phyloP scores from a whole-genome alignment of 1,140 invertebrate species.

The Lordiphosa mommai region DNA sequence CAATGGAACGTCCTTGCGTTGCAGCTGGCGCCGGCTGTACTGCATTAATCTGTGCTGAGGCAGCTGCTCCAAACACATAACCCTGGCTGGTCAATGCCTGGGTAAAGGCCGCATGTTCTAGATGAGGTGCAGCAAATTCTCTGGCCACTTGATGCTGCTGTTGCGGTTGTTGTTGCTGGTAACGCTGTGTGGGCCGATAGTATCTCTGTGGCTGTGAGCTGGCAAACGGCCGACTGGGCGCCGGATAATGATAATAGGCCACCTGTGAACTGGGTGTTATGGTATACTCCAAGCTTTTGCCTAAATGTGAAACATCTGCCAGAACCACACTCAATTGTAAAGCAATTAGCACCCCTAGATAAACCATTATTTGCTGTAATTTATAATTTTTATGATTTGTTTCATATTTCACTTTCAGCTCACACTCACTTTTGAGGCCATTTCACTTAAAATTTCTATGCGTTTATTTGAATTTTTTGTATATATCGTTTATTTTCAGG shows the following conservation, averaged over 20 bases:
- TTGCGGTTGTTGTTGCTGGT: neutral
- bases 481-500: conserved; percentile 1
- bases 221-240: conserved; percentile 22
- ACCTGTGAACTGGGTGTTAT: conserved; percentile 54
- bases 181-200: neutral
- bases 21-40: conserved; percentile 15
- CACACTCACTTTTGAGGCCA: conserved; percentile 29
- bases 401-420: neutral
- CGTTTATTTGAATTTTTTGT: neutral
- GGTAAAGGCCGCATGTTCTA: conserved; percentile 71
- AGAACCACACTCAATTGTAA: conserved; percentile 8
- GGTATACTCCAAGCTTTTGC: conserved; percentile 37
- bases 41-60: conserved; percentile 1
- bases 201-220: conserved; percentile 1
- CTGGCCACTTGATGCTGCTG: conserved; percentile 31
- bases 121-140: conserved; percentile 47
- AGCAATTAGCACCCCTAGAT: conserved; percentile 15
- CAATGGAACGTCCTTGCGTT: conserved; percentile 27
- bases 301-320: conserved; percentile 47
- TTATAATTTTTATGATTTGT: conserved; percentile 1
- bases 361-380: conserved; percentile 39
- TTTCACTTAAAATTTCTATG: conserved; percentile 17
- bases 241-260: conserved; percentile 66
- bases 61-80: conserved; percentile 47
- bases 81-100: conserved; percentile 66